phyloP scores from a whole-genome alignment of 2,888 invertebrate genomes.

The Cheilosia pagana region DNA sequence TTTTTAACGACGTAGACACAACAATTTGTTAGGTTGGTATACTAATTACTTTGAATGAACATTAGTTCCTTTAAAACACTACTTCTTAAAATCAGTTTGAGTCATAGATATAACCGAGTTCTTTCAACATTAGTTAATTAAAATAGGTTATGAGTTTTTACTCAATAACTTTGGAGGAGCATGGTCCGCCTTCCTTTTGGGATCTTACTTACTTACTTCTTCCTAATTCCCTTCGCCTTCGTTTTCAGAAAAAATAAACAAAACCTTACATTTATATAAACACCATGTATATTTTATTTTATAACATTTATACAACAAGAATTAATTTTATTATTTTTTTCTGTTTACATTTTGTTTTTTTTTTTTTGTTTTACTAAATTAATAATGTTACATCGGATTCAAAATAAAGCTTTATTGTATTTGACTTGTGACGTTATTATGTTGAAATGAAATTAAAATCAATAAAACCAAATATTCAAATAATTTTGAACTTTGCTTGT shows the following conservation, averaged over 20 bases:
- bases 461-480: constrained; percentile 1
- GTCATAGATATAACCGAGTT: too few species aligned
- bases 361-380: constrained; percentile 1
- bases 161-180: too few species aligned
- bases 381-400: constrained; percentile 16
- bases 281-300: constrained; percentile 42
- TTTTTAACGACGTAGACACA: too few species aligned
- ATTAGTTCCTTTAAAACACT: too few species aligned
- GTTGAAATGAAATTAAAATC: background rate
- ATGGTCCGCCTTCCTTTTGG: too few species aligned
- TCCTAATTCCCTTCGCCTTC: background rate
- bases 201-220: background rate
- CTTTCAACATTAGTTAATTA: too few species aligned
- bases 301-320: constrained; percentile 51
- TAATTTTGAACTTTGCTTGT: constrained; percentile 3
- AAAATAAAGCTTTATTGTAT: constrained; percentile 31
- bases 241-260: background rate
- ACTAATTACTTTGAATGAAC: too few species aligned
- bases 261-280: constrained; percentile 29
- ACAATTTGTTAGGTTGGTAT: too few species aligned
- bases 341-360: constrained; percentile 19
- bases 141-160: too few species aligned
- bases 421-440: background rate
- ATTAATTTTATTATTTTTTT: constrained; percentile 32
- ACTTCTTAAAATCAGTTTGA: too few species aligned